phyloP scores from a whole-genome alignment of 2,888 invertebrate genomes.

The Dysmachus trigonus region DNA sequence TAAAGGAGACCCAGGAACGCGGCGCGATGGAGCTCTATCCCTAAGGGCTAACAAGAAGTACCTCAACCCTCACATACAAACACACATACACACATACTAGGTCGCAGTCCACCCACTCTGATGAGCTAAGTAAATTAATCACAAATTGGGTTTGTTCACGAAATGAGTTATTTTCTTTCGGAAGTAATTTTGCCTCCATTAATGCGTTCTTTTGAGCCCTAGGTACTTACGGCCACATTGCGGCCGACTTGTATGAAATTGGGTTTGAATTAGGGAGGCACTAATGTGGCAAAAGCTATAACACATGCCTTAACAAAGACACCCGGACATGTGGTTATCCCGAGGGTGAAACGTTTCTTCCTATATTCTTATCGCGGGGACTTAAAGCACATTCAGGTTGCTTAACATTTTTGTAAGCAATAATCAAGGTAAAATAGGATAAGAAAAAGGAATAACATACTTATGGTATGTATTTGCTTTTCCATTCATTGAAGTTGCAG shows the following conservation, averaged over 20 bases:
- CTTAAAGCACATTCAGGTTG: background rate
- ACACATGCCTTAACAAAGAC: background rate
- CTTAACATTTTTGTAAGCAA: background rate
- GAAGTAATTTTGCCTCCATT: background rate
- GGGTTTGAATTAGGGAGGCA: background rate
- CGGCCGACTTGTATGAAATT: background rate
- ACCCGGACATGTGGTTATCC: background rate
- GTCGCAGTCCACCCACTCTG: background rate
- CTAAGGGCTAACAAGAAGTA: background rate
- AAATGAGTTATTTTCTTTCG: constrained; percentile 10
- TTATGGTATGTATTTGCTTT: too few species aligned
- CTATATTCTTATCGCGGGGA: background rate
- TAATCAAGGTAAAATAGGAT: background rate
- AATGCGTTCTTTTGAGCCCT: background rate
- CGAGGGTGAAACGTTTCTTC: background rate
- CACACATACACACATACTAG: background rate
- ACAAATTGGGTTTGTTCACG: constrained; percentile 21
- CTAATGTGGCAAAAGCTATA: background rate
- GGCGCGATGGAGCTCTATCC: background rate
- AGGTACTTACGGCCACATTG: background rate
- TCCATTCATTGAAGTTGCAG: too few species aligned
- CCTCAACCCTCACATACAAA: background rate
- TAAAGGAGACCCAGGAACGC: background rate
- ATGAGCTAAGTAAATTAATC: constrained; percentile 36
- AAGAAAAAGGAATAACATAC: too few species aligned